A percentile compares a stretch with the other conserved stretches of the same genome.
phyloP scores from a whole-genome alignment of 2,888 invertebrate genomes.

The Drosophila cracens region DNA sequence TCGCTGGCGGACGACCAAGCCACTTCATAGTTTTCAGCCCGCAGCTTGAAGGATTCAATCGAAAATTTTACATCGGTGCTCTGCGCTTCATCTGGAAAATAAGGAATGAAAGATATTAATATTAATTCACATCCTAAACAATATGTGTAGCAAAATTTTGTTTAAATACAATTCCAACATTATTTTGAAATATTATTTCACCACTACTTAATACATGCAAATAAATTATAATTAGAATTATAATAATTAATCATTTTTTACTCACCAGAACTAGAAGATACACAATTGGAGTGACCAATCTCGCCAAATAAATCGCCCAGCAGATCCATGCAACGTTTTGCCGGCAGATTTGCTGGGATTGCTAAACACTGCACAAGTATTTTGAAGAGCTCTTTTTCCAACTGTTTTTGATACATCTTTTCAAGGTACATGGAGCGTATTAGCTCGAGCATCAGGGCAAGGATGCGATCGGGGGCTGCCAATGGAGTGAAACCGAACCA shows the following conservation, averaged over 20 bases:
- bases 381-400: not conserved
- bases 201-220: not conserved
- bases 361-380: not conserved
- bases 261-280: not conserved
- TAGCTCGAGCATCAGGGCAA: conserved; percentile 4
- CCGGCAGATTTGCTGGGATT: not conserved
- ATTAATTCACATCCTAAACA: not conserved
- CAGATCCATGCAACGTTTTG: conserved; percentile 11
- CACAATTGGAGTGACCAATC: not conserved
- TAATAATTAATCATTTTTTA: not conserved
- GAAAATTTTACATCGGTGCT: conserved; percentile 16
- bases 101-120: not conserved
- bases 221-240: not conserved
- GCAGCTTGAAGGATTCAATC: conserved; percentile 13
- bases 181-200: not conserved
- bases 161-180: not conserved
- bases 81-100: not conserved
- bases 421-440: not conserved
- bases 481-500: conserved; percentile 1
- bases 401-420: not conserved
- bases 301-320: not conserved
- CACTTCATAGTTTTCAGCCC: conserved; percentile 69
- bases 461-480: not conserved
- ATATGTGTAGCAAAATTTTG: not conserved
- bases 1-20: conserved; percentile 77